Conservation (phyloP, 2,797 vertebrate genomes). For the Erethizon dorsatum region DNA sequence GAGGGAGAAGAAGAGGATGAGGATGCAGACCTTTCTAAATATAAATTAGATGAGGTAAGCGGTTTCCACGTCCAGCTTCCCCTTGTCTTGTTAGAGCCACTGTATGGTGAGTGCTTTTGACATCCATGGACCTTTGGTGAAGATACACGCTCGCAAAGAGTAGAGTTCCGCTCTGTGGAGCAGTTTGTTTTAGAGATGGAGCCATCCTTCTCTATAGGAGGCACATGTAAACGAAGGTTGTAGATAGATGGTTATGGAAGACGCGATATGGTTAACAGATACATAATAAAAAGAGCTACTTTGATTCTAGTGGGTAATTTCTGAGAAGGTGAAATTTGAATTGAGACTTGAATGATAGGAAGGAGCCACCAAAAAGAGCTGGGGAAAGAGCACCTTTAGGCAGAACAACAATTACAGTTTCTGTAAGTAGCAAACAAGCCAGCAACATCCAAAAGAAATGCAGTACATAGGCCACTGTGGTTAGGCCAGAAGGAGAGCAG, state of each 20-base stretch:
- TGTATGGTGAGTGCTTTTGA: background rate
- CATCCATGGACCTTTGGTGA: background rate
- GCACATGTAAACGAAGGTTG: background rate
- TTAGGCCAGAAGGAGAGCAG: background rate
- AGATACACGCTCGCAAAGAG: background rate
- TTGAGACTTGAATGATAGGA: background rate
- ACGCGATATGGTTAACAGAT: background rate
- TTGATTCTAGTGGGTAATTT: background rate
- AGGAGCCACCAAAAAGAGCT: background rate
- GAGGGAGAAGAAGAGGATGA: conserved; percentile 94
- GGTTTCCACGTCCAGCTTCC: background rate
- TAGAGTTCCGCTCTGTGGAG: background rate
- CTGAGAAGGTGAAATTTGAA: conserved; percentile 23
- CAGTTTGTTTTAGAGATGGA: conserved; percentile 17
- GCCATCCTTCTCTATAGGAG: background rate
- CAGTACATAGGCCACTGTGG: background rate
- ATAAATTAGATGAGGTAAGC: conserved; percentile 97
- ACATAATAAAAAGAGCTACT: background rate
- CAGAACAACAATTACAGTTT: background rate
- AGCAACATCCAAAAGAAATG: background rate
- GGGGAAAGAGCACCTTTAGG: background rate
- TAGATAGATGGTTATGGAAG: background rate
- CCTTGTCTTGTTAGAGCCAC: background rate
- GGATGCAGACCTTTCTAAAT: conserved; percentile 98
- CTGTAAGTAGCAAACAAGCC: background rate